Percentiles rank a stretch among this genome's conserved stretches.
Conservation (phyloP, 2,113 vertebrate species). For the Petrocephalus microphthalmus region DNA sequence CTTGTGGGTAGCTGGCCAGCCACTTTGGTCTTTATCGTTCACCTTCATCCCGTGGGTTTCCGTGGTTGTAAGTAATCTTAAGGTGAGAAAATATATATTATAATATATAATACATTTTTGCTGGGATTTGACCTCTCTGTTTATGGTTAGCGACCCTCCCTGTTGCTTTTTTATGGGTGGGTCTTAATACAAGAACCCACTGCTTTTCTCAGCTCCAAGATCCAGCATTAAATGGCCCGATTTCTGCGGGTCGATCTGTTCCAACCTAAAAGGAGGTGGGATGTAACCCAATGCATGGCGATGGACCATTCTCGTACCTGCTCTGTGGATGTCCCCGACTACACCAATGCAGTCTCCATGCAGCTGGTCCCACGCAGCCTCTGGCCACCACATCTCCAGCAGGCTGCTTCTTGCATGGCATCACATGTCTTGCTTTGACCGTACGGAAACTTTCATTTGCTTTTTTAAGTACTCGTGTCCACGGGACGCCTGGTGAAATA, state of each 20-base stretch:
- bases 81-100: neutral
- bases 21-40: neutral
- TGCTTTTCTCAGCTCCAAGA: neutral
- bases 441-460: neutral
- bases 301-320: neutral
- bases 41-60: neutral
- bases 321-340: neutral
- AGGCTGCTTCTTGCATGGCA: neutral
- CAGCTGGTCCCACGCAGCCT: neutral
- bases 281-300: neutral
- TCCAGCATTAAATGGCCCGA: neutral
- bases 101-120: neutral
- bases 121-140: neutral
- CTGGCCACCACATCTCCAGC: neutral
- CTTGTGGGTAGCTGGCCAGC: neutral
- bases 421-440: too few relatives aligned
- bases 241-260: neutral
- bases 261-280: neutral
- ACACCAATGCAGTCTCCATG: neutral
- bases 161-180: neutral
- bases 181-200: neutral
- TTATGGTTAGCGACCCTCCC: neutral
- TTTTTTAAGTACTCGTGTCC: neutral
- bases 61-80: neutral
- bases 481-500: neutral